Conservation (phyloP, 2,888 invertebrate species). For the Pogonocherus hispidulus region DNA sequence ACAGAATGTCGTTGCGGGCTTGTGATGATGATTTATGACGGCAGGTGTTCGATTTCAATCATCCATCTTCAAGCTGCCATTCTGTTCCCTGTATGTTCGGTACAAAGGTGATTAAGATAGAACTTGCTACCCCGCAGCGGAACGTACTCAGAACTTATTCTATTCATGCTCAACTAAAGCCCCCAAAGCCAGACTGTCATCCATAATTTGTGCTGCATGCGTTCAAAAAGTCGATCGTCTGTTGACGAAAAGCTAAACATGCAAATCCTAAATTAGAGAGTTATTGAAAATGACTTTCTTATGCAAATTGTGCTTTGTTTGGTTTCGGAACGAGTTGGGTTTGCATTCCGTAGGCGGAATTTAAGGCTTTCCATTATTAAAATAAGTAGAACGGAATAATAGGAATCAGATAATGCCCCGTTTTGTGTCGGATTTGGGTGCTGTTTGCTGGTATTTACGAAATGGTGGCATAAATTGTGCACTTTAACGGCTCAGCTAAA, state of each 20-base stretch:
- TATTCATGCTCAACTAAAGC: not conserved
- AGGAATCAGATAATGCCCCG: slow-evolving; percentile 23
- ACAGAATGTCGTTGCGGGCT: no score
- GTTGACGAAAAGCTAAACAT: slow-evolving; percentile 21
- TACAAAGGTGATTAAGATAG: not conserved
- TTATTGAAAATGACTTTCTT: slow-evolving; percentile 35
- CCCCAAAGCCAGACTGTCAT: not conserved
- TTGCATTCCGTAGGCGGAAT: slow-evolving; percentile 20
- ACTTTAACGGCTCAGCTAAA: not conserved
- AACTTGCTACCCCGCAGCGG: not conserved
- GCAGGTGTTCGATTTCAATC: no score
- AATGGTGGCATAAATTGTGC: not conserved
- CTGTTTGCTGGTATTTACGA: not conserved
- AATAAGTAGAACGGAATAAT: slow-evolving; percentile 34
- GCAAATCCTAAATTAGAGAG: slow-evolving; percentile 25
- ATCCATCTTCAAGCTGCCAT: no score
- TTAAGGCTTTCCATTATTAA: slow-evolving; percentile 30
- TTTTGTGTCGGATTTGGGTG: not conserved
- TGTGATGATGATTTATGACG: no score
- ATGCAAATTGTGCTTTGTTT: slow-evolving; percentile 37
- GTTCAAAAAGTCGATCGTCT: not conserved
- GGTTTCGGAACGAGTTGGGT: slow-evolving; percentile 17
- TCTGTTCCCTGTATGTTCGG: no score
- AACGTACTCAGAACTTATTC: not conserved
- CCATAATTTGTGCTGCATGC: not conserved